Base-by-base conservation (phyloP, 1,140 invertebrate genomes). In the Pemphigus obesinymphae region DNA sequence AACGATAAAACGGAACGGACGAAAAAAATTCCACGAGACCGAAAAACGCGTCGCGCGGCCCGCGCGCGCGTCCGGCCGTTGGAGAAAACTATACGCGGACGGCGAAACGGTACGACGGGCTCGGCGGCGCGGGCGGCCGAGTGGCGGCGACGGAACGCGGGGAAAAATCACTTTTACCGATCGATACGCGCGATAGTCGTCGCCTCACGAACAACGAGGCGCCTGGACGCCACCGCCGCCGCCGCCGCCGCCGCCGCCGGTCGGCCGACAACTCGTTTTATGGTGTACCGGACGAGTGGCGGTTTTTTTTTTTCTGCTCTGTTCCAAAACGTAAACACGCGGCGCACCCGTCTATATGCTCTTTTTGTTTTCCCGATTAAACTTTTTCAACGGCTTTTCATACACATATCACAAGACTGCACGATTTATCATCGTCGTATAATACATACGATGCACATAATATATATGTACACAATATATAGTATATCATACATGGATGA, bases 131-230 rank as follows among this genome's bases (percentile, higher is more conserved):
- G 7, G 15, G 48, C 20, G 70, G 37, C 15, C 48, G 4, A 29
- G 20, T 11, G 53, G 17, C 13, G 31, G 45, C n/a, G 31, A 15
- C n/a, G 29, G 15, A 8, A 31, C 20, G 23, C 7, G 8, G 26
- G 10, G 15, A 58, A 76, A 80, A 76, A 80, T 80, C 76, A 80
- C 76, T 80, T 80, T 80, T 80, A 80, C 55, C 76, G 76, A 80
- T 80, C 55, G 76, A 80, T 78, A 58, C 11, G 50, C 73, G 48
- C 73, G 73, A 78, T 80, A 80, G 55, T 31, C 76, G 76, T 63
- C 75, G 53, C 75, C 75, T 78, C 76, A 80, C 76, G 76, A 80
- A 80, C 76, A 26, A 58, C 75, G 26, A 31, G 53, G 75, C 75
- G 75, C 48, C 75, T 53, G 31, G 40, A 17, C 11, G 68, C 20